Percentiles rank a stretch among this genome's conserved stretches.
These are phyloP conservation scores for Pangasius sanitwongsei DNA, from an alignment of 2,797 vertebrate species.

Conservation along the genomic window DNA sequence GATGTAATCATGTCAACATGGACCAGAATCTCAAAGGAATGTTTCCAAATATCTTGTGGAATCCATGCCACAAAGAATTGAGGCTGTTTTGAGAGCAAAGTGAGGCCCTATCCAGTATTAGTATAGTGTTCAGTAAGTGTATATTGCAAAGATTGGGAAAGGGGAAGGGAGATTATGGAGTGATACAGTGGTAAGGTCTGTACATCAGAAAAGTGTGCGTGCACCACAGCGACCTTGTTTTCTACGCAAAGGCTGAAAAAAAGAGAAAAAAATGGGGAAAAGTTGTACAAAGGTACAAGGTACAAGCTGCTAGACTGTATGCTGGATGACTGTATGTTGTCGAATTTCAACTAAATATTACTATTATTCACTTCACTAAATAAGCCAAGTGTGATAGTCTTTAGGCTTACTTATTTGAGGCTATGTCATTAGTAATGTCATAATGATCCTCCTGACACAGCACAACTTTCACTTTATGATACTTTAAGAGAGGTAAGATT, in stretches of 20 bases:
- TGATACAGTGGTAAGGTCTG: not conserved
- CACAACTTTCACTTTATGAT: no score
- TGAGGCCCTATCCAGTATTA: no score
- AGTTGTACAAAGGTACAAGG: no score
- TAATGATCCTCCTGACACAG: not conserved
- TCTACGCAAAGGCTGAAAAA: not conserved
- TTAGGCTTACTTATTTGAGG: not conserved
- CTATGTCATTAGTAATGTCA: not conserved
- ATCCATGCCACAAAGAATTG: no score
- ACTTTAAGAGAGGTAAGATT: no score
- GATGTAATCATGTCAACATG: no score
- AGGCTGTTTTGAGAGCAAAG: no score
- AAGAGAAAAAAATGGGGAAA: not conserved
- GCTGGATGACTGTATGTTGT: not conserved
- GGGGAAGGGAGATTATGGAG: not conserved
- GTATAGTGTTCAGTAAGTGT: no score
- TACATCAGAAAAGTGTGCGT: not conserved
- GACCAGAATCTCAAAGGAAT: no score
- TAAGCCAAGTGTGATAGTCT: not conserved
- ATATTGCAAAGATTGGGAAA: not conserved
- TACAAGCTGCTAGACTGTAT: not conserved
- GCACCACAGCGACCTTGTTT: not conserved
- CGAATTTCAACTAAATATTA: not conserved
- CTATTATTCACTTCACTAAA: not conserved
- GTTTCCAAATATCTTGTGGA: no score